Percentiles rank a stretch among this genome's conserved stretches.
These are phyloP conservation scores for Calameuta idolon DNA, from an alignment of 2,888 invertebrate species.

Conservation along the genomic window DNA sequence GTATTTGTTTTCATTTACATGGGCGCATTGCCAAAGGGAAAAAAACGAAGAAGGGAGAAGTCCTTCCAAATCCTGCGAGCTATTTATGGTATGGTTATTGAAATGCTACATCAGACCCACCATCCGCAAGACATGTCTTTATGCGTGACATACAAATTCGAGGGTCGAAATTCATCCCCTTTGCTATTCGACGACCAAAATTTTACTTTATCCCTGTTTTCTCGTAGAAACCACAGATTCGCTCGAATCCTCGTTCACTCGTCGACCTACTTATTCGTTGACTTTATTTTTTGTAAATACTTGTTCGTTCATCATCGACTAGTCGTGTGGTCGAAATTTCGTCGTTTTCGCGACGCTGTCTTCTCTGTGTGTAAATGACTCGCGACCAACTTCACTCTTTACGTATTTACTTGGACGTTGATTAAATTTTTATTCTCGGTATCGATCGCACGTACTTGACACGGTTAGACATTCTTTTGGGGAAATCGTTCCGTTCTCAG, in stretches of 20 bases:
- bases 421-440: not conserved
- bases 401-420: not conserved
- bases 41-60: not conserved
- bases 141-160: constrained; percentile 17
- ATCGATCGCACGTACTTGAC: not conserved
- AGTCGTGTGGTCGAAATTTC: too few species aligned
- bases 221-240: not conserved
- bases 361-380: not conserved
- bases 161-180: not conserved
- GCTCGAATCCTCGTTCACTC: not conserved
- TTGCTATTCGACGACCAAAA: not conserved
- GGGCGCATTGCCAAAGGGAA: constrained; percentile 53
- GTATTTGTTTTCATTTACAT: constrained; percentile 64
- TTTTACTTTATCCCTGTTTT: not conserved
- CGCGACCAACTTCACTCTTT: not conserved
- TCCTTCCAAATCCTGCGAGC: constrained; percentile 44
- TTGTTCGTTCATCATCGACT: not conserved
- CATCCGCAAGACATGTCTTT: constrained; percentile 47
- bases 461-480: not conserved
- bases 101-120: constrained; percentile 49
- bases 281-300: not conserved
- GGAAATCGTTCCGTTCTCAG: not conserved
- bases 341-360: too few species aligned
- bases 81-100: constrained; percentile 62
- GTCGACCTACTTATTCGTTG: not conserved